phyloP scores from a whole-genome alignment of 2,888 invertebrate genomes.

The Dastarcus helophoroides region DNA sequence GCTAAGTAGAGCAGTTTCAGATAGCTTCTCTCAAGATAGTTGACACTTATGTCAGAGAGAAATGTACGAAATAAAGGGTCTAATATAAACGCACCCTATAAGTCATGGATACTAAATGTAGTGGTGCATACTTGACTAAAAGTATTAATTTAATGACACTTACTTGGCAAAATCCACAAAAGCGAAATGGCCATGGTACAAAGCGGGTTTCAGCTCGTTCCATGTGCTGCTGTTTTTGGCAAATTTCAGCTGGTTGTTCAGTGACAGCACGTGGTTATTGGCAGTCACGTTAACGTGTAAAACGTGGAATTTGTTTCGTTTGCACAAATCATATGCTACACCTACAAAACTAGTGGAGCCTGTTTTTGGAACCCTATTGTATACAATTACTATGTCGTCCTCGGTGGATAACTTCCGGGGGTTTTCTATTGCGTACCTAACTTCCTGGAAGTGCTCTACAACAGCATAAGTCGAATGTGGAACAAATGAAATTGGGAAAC shows the following conservation, averaged over 20 bases:
- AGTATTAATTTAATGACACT: too few species aligned
- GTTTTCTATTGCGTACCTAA: too few species aligned
- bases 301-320: conserved; percentile 67
- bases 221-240: conserved; percentile 84
- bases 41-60: too few species aligned
- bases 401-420: conserved; percentile 17
- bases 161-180: conserved; percentile 91
- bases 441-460: conserved; percentile 7
- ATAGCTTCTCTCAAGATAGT: too few species aligned
- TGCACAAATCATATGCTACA: conserved; percentile 78
- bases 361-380: conserved; percentile 95
- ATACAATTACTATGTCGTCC: conserved; percentile 72
- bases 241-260: conserved; percentile 83
- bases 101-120: too few species aligned
- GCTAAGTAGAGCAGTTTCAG: conserved; percentile 1
- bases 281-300: conserved; percentile 93
- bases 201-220: conserved; percentile 81
- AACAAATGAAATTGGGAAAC: conserved; percentile 3
- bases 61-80: too few species aligned
- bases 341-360: conserved; percentile 94
- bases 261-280: conserved; percentile 89
- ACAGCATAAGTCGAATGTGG: conserved; percentile 14
- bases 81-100: too few species aligned
- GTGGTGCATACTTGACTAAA: too few species aligned
- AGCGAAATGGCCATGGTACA: conserved; percentile 97